Conservation (phyloP, 2,797 vertebrate genomes). For the Odontamblyopus lacepedii region DNA sequence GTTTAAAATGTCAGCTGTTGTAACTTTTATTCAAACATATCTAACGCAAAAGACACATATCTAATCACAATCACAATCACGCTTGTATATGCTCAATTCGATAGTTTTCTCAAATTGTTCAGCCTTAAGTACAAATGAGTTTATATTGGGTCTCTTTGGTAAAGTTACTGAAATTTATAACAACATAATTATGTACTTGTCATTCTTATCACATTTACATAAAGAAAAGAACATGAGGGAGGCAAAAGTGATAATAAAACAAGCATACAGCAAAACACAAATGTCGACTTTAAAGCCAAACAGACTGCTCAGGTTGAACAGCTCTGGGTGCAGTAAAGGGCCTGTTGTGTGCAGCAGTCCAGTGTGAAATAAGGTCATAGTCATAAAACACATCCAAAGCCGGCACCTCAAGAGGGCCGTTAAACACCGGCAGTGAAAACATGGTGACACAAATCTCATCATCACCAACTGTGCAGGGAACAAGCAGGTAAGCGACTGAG, state of each 20-base stretch:
- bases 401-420: slow-evolving; percentile 40
- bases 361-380: slow-evolving; percentile 62
- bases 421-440: slow-evolving; percentile 41
- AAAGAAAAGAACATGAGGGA: neutral
- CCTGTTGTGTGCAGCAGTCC: slow-evolving; percentile 38
- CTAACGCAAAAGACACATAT: too few species aligned
- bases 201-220: neutral
- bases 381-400: slow-evolving; percentile 52
- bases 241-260: slow-evolving; percentile 7
- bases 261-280: slow-evolving; percentile 20
- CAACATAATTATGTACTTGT: slow-evolving; percentile 1
- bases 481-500: slow-evolving; percentile 30
- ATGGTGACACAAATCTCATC: slow-evolving; percentile 33
- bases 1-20: too few species aligned
- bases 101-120: too few species aligned
- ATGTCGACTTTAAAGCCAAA: slow-evolving; percentile 11
- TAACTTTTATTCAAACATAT: too few species aligned
- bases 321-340: slow-evolving; percentile 42
- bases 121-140: neutral
- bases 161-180: neutral
- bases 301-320: slow-evolving; percentile 27
- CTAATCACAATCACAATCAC: too few species aligned
- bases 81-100: too few species aligned
- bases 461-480: slow-evolving; percentile 26
- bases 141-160: neutral